These are phyloP conservation scores for Mactra quadrangularis DNA, from an alignment of 1,140 invertebrate genomes.

Conservation along the genomic window DNA sequence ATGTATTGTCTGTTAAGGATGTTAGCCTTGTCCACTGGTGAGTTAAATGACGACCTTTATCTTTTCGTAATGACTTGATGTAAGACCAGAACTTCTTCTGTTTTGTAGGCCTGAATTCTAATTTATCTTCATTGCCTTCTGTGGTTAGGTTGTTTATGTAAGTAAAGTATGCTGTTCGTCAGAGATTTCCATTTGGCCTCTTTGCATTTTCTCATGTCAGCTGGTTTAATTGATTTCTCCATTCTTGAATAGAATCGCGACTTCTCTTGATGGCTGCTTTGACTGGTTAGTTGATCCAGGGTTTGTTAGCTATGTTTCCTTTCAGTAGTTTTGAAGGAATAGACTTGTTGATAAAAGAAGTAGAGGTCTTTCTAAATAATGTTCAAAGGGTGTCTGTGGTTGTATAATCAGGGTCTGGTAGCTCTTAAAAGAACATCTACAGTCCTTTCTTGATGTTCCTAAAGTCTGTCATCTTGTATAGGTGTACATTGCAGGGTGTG, in stretches of 20 bases:
- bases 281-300: conserved; percentile 10
- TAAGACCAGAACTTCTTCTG: conserved; percentile 17
- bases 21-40: conserved; percentile 38
- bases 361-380: not conserved
- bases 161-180: not conserved
- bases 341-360: not conserved
- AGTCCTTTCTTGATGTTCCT: not conserved
- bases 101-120: not conserved
- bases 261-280: not conserved
- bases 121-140: not conserved
- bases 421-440: not conserved
- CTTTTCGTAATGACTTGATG: conserved; percentile 2
- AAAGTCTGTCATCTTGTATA: too few relatives aligned
- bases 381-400: too few relatives aligned
- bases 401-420: too few relatives aligned
- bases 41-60: conserved; percentile 1
- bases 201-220: not conserved
- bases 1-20: conserved; percentile 40
- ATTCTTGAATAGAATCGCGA: not conserved
- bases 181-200: not conserved
- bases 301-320: not conserved
- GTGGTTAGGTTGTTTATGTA: not conserved
- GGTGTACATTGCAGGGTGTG: not conserved
- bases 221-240: not conserved
- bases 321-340: not conserved